These are phyloP conservation scores for Galeopsomyia nigrocyanea DNA, from an alignment of 2,888 invertebrate genomes.

Conservation along the genomic window DNA sequence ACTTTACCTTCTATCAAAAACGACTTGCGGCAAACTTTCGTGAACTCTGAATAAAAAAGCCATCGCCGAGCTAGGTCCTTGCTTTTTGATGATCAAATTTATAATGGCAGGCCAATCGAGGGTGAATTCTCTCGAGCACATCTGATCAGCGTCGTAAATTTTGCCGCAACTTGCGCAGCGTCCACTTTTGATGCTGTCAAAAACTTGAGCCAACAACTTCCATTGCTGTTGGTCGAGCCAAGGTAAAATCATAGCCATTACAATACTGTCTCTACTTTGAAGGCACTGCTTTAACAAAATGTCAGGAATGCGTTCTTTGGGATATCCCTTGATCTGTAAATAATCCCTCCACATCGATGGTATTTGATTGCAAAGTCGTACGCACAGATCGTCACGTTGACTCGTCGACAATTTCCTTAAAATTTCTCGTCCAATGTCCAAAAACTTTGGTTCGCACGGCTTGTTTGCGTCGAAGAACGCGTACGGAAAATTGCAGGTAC, in stretches of 20 bases:
- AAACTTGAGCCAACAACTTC: constrained; percentile 72
- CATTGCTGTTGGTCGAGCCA: constrained; percentile 74
- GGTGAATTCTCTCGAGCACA: constrained; percentile 68
- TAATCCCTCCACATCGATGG: constrained; percentile 77
- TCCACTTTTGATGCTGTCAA: constrained; percentile 72
- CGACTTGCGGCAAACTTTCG: constrained; percentile 71
- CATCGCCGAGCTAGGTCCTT: constrained; percentile 74
- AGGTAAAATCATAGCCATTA: constrained; percentile 72
- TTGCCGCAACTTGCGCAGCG: constrained; percentile 76
- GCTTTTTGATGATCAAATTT: constrained; percentile 73
- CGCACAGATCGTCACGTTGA: constrained; percentile 69
- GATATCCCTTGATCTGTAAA: constrained; percentile 65
- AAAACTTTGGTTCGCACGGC: constrained; percentile 68
- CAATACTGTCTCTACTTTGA: constrained; percentile 74
- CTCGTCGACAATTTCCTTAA: constrained; percentile 71
- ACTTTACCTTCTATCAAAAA: constrained; percentile 73
- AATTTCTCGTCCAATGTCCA: constrained; percentile 73
- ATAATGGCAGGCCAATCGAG: constrained; percentile 76
- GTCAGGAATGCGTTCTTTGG: constrained; percentile 57
- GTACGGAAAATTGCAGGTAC: constrained; percentile 75
- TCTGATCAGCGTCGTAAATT: constrained; percentile 50
- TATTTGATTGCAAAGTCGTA: constrained; percentile 73
- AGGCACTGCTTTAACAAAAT: constrained; percentile 73
- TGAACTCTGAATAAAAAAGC: constrained; percentile 73
- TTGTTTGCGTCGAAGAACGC: constrained; percentile 64